Evolutionary conservation across 2,113 vertebrate genomes (phyloP), one percentile per base, ranked within the genome.

Genomic region (Argyrosomus japonicus): DNA sequence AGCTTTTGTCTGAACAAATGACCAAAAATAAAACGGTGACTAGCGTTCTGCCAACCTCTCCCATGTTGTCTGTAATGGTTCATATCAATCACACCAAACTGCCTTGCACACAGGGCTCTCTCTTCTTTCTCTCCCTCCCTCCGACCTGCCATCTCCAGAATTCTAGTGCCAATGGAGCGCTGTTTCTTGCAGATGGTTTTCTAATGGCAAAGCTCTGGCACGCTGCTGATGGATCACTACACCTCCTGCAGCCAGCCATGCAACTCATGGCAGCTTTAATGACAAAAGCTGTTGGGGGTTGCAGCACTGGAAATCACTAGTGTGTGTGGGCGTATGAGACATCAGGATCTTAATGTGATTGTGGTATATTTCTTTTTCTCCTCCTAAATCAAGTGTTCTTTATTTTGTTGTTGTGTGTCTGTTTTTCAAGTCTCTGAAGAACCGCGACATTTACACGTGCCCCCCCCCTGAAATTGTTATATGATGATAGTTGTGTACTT

Each of bases 171-270:
- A 92, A 69, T 79, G 89, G 83, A 91, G 84, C 88, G 23, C 83
- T 89, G 90, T 91, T 88, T 88, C 89, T 92, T 91, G 86, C 92
- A 94, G 92, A 93, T 93, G 93, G 84, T 87, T 92, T 92, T 89
- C 82, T 92, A 92, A 94, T 92, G 90, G 91, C 91, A 76, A 63
- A 79, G 87, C 91, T 79, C 79, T 84, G 81, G 90, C 92, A 86
- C 68, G 58, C 54, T 0, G 23, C 84, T 93, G 91, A 94, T 94
- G 91, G 90, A 93, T 93, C 81, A 63, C 88, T 86, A 75, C 86
- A 87, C 84, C 87, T 92, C 91, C 91, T 86, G 86, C 87, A 87
- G 86, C 78, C 89, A 88, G 88, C 90, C 93, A 88, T 86, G 86
- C 86, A 77, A 84, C 82, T 91, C 81, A 82, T 88, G 85, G 84